These are phyloP conservation scores for Pampus argenteus DNA, from an alignment of 2,797 vertebrate species.

Conservation along the genomic window DNA sequence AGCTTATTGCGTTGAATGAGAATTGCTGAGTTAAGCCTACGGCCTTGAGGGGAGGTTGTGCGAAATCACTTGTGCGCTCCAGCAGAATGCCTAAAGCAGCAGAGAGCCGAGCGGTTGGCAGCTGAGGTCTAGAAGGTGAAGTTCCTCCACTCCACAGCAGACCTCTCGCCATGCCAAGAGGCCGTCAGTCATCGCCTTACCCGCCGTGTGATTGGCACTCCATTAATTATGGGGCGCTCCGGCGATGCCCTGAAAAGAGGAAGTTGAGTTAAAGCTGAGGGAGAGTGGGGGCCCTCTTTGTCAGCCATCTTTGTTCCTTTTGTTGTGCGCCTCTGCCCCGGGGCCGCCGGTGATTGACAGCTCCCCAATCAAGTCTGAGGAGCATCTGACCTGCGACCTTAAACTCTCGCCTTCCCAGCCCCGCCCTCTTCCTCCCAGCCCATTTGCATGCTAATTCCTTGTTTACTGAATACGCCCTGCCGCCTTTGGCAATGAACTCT, in stretches of 20 bases:
- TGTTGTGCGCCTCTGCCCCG: constrained; percentile 75
- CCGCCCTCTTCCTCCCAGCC: constrained; percentile 79
- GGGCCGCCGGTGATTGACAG: constrained; percentile 82
- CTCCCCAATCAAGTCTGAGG: constrained; percentile 83
- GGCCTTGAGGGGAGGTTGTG: constrained; percentile 2
- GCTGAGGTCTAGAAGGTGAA: constrained; percentile 61
- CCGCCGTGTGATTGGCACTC: constrained; percentile 80
- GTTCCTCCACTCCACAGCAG: constrained; percentile 60
- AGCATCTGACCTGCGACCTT: constrained; percentile 82
- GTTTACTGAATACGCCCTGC: constrained; percentile 85
- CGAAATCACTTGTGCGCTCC: constrained; percentile 25
- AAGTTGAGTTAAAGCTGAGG: constrained; percentile 78
- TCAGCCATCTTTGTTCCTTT: constrained; percentile 85
- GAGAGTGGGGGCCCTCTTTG: constrained; percentile 74
- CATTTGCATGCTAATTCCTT: constrained; percentile 90
- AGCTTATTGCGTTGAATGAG: constrained; percentile 32
- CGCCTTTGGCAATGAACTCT: constrained; percentile 83
- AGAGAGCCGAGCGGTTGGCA: constrained; percentile 29
- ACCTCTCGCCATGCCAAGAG: constrained; percentile 56
- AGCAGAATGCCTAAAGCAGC: constrained; percentile 30
- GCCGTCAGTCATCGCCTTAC: constrained; percentile 67
- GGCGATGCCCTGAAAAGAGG: constrained; percentile 71
- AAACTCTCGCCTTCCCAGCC: constrained; percentile 79
- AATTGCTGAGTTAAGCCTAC: constrained; percentile 53
- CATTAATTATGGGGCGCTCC: constrained; percentile 73